Conservation (phyloP, 1,140 invertebrate species). For the Lepidotrigona ventralis region DNA sequence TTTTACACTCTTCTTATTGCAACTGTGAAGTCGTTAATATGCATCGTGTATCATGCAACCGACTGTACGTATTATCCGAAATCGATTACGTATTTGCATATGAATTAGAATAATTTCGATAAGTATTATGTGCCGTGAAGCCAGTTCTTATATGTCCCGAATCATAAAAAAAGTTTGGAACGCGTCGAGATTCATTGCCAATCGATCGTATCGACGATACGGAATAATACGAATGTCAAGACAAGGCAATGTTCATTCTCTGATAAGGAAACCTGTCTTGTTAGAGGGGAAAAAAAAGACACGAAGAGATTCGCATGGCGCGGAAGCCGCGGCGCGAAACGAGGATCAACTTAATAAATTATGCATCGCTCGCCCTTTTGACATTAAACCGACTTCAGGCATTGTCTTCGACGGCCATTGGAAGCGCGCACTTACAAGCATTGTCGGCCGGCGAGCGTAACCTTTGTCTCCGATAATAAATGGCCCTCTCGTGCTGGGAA, state of each 20-base stretch:
- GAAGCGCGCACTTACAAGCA: slow-evolving; percentile 63
- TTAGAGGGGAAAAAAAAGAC: background rate
- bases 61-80: background rate
- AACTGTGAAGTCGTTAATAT: background rate
- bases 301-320: slow-evolving; percentile 13
- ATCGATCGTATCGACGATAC: background rate
- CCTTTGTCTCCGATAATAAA: slow-evolving; percentile 74
- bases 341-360: slow-evolving; percentile 68
- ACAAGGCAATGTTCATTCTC: background rate
- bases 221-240: background rate
- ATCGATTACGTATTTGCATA: background rate
- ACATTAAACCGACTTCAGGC: slow-evolving; percentile 71
- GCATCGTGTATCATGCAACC: background rate
- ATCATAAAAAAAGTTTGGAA: background rate
- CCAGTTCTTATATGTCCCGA: background rate
- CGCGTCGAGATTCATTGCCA: background rate
- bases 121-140: background rate
- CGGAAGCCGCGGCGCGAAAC: slow-evolving; percentile 54
- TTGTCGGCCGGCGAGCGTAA: slow-evolving; percentile 66
- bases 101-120: background rate
- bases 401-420: slow-evolving; percentile 72
- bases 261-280: slow-evolving; percentile 20
- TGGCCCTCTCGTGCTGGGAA: slow-evolving; percentile 63
- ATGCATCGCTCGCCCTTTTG: slow-evolving; percentile 71
- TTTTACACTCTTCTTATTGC: background rate